Conservation (phyloP, 2,888 invertebrate species). For the Strigamia transsilvanica region DNA sequence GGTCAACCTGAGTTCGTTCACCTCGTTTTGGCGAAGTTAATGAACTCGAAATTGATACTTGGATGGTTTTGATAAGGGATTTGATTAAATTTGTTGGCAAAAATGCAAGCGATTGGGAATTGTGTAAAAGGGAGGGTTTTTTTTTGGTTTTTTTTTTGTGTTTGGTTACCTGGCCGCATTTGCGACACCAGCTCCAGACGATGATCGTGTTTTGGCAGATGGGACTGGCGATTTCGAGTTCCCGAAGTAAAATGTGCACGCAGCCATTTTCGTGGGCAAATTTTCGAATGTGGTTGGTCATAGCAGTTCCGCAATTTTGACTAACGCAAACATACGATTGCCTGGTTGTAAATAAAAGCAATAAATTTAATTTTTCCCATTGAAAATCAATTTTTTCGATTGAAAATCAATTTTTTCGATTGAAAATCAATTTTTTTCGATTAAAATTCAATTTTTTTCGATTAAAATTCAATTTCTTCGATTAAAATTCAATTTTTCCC, state of each 20-base stretch:
- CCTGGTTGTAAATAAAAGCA: slow-evolving; percentile 60
- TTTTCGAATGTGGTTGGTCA: slow-evolving; percentile 85
- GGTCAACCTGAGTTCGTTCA: slow-evolving; percentile 3
- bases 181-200: slow-evolving; percentile 85
- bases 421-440: too few relatives aligned
- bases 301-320: slow-evolving; percentile 78
- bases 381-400: too few relatives aligned
- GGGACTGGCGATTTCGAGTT: slow-evolving; percentile 66
- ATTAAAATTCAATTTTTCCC: too few relatives aligned
- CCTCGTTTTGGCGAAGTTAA: not conserved
- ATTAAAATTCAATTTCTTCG: too few relatives aligned
- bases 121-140: not conserved
- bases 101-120: not conserved
- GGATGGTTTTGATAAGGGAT: not conserved
- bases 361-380: too few relatives aligned
- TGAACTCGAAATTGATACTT: slow-evolving; percentile 36
- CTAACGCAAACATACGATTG: slow-evolving; percentile 66
- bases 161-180: slow-evolving; percentile 66
- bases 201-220: slow-evolving; percentile 67
- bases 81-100: slow-evolving; percentile 4
- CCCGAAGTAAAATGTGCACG: slow-evolving; percentile 76
- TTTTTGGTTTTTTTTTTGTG: not conserved
- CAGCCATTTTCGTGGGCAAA: slow-evolving; percentile 92
- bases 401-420: too few relatives aligned
- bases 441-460: too few relatives aligned